Base-by-base conservation (phyloP, 2,888 invertebrate genomes). In the Seira musarum region DNA sequence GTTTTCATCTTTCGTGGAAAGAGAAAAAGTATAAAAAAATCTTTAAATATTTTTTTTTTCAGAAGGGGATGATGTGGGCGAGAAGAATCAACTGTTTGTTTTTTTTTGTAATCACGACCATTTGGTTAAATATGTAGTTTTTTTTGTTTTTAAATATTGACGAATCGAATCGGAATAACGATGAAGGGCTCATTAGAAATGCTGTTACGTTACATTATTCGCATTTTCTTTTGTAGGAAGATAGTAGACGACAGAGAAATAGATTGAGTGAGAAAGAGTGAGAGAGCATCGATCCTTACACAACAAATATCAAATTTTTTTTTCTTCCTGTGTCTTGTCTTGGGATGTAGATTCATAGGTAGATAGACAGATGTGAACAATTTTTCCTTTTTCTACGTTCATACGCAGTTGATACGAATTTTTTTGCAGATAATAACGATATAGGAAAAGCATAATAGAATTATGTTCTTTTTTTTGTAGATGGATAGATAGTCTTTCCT, bases 11-110 rank as follows among this genome's bases (percentile, higher is more conserved):
- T 30, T 30, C 49, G 49, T n/a, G 49, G 15, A 49, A 30, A 49
- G 49, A 49, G 2, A 49, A 49, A 49, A 13, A 49, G 49, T 49
- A 49, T 40, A 40, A 22, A 69, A 57, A 69, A 69, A n/a, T 30
- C 30, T 30, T n/a, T 65, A 17, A 49, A 22, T 53, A 1, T 70
- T 61, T 30, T 69, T 8, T 24, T 64, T 64, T 25, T 21, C 61
- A 19, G 10, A n/a, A 61, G 40, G 61, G 63, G 61, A 49, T 49
- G 19, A 25, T 71, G 63, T 71, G 70, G 70, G 61, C 70, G 70
- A 71, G 70, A 71, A 71, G 70, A 71, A 74, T 74, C 73, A 74
- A 74, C 66, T 74, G 35, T 49, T 46, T 15, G 17, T 46, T 53
- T 49, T 30, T 30, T 30, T 30, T 30, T 30, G 30, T n/a, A 49